Percentiles rank a stretch among this genome's conserved stretches.
These are phyloP conservation scores for Anorthoa munda DNA, from an alignment of 2,888 invertebrate species.

Conservation along the genomic window DNA sequence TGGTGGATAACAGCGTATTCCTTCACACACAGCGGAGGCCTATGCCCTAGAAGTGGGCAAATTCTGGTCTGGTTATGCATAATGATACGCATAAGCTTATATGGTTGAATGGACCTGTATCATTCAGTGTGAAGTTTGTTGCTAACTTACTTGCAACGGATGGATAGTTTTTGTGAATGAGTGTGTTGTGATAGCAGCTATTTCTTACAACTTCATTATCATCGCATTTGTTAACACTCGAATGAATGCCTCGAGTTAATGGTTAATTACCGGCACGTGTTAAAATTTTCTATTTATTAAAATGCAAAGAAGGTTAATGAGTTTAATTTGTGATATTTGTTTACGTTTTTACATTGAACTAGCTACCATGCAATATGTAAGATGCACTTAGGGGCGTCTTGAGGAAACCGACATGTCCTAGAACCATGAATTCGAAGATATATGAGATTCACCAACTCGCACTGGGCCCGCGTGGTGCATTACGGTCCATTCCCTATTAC, in stretches of 20 bases:
- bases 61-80: too few species aligned
- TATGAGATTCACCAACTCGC: too few species aligned
- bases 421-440: too few species aligned
- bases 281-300: neutral
- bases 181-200: conserved; percentile 14
- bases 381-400: neutral
- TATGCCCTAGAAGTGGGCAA: too few species aligned
- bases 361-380: neutral
- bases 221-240: conserved; percentile 20
- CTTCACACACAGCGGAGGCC: too few species aligned
- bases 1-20: too few species aligned
- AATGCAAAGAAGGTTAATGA: conserved; percentile 7
- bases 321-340: neutral
- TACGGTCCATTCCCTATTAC: too few species aligned
- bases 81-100: too few species aligned
- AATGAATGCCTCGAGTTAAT: neutral
- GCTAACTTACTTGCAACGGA: conserved; percentile 24
- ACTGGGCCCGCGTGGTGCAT: too few species aligned
- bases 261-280: neutral
- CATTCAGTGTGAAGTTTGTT: conserved; percentile 9
- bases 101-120: neutral
- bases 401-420: too few species aligned
- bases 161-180: conserved; percentile 42
- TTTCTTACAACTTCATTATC: conserved; percentile 10
- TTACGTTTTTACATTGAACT: neutral